These are phyloP conservation scores for Chloropsis cyanopogon DNA, from an alignment of 2,113 vertebrate species.

Conservation along the genomic window DNA sequence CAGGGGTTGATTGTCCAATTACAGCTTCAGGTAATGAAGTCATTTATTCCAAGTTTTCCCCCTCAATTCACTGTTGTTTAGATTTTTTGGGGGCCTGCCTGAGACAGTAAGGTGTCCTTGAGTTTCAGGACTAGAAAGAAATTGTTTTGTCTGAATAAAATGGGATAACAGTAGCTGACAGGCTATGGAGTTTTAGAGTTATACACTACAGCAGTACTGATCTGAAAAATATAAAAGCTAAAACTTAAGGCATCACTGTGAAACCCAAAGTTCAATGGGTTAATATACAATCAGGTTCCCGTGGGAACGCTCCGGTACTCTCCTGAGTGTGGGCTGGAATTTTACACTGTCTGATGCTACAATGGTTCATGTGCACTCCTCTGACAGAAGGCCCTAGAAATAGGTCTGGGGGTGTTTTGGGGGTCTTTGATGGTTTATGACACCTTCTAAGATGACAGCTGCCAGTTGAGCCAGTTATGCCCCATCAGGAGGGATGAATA, in stretches of 20 bases:
- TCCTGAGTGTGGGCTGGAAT: accelerated
- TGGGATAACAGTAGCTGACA: neutral
- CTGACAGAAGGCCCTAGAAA: neutral
- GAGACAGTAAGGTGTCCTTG: neutral
- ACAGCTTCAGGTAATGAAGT: neutral
- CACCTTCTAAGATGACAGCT: neutral
- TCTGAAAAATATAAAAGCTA: neutral
- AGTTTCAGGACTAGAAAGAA: neutral
- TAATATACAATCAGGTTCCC: neutral
- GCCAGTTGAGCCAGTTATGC: neutral
- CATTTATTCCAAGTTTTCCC: neutral
- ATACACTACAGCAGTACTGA: neutral
- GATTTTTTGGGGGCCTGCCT: neutral
- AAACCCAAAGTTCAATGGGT: neutral
- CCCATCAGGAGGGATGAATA: too few species aligned
- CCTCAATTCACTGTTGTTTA: neutral
- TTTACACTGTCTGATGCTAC: neutral
- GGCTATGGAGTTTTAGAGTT: neutral
- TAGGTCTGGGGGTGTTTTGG: too few species aligned
- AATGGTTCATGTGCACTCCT: neutral
- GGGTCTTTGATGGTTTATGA: neutral
- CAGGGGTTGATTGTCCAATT: neutral
- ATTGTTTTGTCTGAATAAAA: neutral
- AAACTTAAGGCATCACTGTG: neutral
- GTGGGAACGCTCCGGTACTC: accelerated